Evolutionary conservation across 2,888 invertebrate genomes (phyloP).

Genomic region (Anoplius nigerrimus): DNA sequence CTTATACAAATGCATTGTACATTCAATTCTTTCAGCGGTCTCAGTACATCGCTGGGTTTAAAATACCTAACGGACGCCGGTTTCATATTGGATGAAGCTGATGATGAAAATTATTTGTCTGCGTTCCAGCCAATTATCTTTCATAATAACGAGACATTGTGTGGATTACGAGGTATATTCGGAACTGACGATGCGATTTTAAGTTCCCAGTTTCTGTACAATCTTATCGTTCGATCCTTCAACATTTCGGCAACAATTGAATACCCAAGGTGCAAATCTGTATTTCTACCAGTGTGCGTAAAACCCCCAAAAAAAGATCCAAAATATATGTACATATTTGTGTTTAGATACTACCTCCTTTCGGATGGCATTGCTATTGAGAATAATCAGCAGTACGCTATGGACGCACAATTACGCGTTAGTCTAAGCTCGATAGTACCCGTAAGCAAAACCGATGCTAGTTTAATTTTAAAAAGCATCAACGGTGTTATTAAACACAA

Average conservation of each 20-base stretch:
- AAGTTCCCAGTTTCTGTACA: slow-evolving; percentile 76
- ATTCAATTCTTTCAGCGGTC: slow-evolving; percentile 73
- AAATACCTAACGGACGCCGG: slow-evolving; percentile 76
- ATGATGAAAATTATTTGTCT: slow-evolving; percentile 55
- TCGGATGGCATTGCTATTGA: slow-evolving; percentile 66
- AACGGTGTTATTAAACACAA: slow-evolving; percentile 82
- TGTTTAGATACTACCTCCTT: slow-evolving; percentile 64
- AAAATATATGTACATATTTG: slow-evolving; percentile 30
- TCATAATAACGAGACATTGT: slow-evolving; percentile 67
- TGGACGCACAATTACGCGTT: slow-evolving; percentile 55
- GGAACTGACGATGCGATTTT: slow-evolving; percentile 77
- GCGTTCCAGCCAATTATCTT: slow-evolving; percentile 65
- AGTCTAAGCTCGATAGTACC: slow-evolving; percentile 50
- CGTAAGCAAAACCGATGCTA: slow-evolving; percentile 50
- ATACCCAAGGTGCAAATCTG: slow-evolving; percentile 73
- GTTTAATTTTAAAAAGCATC: slow-evolving; percentile 75
- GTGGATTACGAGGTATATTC: slow-evolving; percentile 77
- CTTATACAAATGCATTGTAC: neutral
- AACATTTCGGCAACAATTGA: slow-evolving; percentile 76
- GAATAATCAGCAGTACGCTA: slow-evolving; percentile 58
- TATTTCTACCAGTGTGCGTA: neutral
- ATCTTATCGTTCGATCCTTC: slow-evolving; percentile 74
- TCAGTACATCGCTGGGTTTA: slow-evolving; percentile 77
- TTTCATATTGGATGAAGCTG: slow-evolving; percentile 76
- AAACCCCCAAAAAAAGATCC: slow-evolving; percentile 24